These are phyloP conservation scores for Drosophila athabasca DNA, from an alignment of 1,140 invertebrate species.

Conservation along the genomic window DNA sequence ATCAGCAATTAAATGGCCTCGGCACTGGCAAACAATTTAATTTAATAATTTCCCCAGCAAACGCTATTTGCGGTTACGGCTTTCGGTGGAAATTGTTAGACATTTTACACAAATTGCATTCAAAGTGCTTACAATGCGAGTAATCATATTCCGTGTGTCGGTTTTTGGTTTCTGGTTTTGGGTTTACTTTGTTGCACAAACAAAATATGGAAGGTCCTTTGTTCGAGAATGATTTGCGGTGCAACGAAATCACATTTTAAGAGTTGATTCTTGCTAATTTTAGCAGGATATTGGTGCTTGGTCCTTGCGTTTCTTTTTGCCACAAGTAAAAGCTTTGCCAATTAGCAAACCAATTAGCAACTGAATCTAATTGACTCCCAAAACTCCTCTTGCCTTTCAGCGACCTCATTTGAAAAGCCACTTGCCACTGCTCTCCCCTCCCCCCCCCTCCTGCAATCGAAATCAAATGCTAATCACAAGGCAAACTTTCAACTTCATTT, in stretches of 20 bases:
- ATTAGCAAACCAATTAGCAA: slow-evolving; percentile 26
- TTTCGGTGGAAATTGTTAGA: slow-evolving; percentile 35
- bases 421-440: background rate
- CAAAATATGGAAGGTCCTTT: slow-evolving; percentile 19
- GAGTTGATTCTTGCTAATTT: too few relatives aligned
- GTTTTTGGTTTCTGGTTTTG: background rate
- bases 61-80: slow-evolving; percentile 39
- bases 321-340: background rate
- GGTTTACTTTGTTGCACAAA: slow-evolving; percentile 28
- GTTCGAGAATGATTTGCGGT: too few relatives aligned
- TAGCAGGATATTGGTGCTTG: too few relatives aligned
- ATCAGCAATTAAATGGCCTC: slow-evolving; percentile 9
- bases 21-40: slow-evolving; percentile 37
- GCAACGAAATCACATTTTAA: too few relatives aligned
- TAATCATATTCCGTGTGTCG: background rate
- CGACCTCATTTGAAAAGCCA: slow-evolving; percentile 1
- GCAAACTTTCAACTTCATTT: slow-evolving; percentile 46
- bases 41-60: slow-evolving; percentile 44
- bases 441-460: background rate
- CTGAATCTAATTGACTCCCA: slow-evolving; percentile 33
- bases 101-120: slow-evolving; percentile 48
- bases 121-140: slow-evolving; percentile 5
- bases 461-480: slow-evolving; percentile 46
- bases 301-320: background rate
- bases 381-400: background rate